phyloP scores from a whole-genome alignment of 2,113 vertebrate species.

The Alaudala cheleensis region DNA sequence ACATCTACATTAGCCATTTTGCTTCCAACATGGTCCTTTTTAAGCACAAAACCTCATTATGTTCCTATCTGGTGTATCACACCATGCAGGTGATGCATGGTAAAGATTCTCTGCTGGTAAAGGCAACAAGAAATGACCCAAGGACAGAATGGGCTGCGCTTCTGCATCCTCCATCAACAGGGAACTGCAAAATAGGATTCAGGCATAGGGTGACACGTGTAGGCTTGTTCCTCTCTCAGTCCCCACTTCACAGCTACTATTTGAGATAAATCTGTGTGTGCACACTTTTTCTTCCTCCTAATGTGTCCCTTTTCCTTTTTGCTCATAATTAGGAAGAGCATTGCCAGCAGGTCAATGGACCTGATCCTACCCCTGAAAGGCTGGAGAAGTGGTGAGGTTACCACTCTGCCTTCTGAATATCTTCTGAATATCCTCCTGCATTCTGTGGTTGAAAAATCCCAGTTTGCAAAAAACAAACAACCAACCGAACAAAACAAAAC shows the following conservation, averaged over 20 bases:
- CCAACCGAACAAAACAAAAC: no score
- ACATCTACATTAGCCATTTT: not conserved
- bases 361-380: not conserved
- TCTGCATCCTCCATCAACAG: not conserved
- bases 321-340: not conserved
- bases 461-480: no score
- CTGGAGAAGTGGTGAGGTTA: not conserved
- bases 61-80: not conserved
- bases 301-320: not conserved
- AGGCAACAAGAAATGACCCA: not conserved
- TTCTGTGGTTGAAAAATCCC: not conserved
- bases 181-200: not conserved
- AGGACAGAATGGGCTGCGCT: not conserved
- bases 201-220: not conserved
- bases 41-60: not conserved
- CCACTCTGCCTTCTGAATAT: not conserved
- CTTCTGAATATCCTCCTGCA: not conserved
- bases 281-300: not conserved
- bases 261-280: not conserved
- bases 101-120: not conserved
- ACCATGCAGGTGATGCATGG: accelerated
- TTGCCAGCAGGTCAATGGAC: not conserved
- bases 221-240: not conserved
- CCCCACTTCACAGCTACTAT: not conserved
- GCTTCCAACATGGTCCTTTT: not conserved